phyloP scores from a whole-genome alignment of 1,140 invertebrate species.

The Sminthurides bifidus region DNA sequence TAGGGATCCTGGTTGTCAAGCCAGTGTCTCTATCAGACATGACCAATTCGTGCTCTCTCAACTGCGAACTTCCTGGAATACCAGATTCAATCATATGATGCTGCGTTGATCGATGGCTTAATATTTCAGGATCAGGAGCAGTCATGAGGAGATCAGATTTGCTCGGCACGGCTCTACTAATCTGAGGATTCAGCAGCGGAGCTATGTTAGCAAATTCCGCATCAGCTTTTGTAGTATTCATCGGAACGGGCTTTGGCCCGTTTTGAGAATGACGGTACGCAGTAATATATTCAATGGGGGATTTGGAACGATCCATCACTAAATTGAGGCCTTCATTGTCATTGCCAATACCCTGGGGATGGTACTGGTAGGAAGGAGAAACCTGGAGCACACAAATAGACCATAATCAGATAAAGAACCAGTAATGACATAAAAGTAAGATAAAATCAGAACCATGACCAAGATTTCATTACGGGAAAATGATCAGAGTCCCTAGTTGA shows the following conservation, averaged over 20 bases:
- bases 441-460: neutral
- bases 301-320: slow-evolving; percentile 23
- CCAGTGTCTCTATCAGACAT: no score
- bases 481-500: neutral
- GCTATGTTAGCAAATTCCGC: slow-evolving; percentile 29
- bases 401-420: neutral
- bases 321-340: slow-evolving; percentile 27
- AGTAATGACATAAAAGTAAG: neutral
- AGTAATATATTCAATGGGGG: slow-evolving; percentile 12
- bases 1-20: no score
- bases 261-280: neutral
- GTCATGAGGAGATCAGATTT: slow-evolving; percentile 5
- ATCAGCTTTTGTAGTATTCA: slow-evolving; percentile 23
- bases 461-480: neutral
- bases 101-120: slow-evolving; percentile 7
- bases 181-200: slow-evolving; percentile 22
- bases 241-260: neutral
- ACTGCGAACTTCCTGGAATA: no score
- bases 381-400: neutral
- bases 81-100: neutral
- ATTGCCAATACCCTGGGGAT: slow-evolving; percentile 1
- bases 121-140: neutral
- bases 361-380: neutral
- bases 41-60: no score
- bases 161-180: neutral